Evolutionary conservation across 2,888 invertebrate genomes (phyloP).

Genomic region (Podabrus alpinus): DNA sequence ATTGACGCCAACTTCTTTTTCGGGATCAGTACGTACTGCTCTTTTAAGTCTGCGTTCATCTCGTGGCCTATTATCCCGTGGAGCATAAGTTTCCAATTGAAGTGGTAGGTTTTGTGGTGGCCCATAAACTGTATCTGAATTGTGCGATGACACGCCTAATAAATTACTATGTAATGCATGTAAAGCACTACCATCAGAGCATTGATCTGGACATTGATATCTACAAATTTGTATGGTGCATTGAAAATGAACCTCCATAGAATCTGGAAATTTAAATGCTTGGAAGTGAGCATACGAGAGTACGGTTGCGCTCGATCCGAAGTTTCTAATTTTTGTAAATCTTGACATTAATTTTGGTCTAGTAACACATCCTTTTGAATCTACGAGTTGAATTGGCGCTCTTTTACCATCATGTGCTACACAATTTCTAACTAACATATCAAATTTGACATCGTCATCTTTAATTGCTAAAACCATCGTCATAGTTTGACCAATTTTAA

Average conservation of each 20-base stretch:
- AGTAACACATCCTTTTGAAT: slow-evolving; percentile 90
- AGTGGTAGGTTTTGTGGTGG: slow-evolving; percentile 67
- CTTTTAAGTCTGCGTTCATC: slow-evolving; percentile 75
- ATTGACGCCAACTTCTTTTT: slow-evolving; percentile 86
- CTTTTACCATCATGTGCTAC: slow-evolving; percentile 94
- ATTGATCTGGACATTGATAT: slow-evolving; percentile 91
- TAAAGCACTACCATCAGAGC: slow-evolving; percentile 64
- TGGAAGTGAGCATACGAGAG: slow-evolving; percentile 92
- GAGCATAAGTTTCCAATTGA: slow-evolving; percentile 67
- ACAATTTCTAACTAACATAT: slow-evolving; percentile 93
- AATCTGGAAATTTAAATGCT: slow-evolving; percentile 94
- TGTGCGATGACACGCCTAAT: slow-evolving; percentile 63
- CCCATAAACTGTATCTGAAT: slow-evolving; percentile 69
- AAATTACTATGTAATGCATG: slow-evolving; percentile 51
- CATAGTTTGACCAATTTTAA: slow-evolving; percentile 95
- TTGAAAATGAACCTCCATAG: slow-evolving; percentile 95
- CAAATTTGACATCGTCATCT: slow-evolving; percentile 93
- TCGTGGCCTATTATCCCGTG: slow-evolving; percentile 68
- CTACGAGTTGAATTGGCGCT: slow-evolving; percentile 90
- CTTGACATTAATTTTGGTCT: slow-evolving; percentile 91
- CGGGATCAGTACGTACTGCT: slow-evolving; percentile 65
- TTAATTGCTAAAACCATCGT: slow-evolving; percentile 95
- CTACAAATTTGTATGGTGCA: slow-evolving; percentile 94
- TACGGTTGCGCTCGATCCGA: slow-evolving; percentile 90
- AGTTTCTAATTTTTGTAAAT: slow-evolving; percentile 94